A percentile compares a stretch with the other conserved stretches of the same genome.
Conservation (phyloP, 2,888 invertebrate genomes). For the Torymus aiolomorphi region DNA sequence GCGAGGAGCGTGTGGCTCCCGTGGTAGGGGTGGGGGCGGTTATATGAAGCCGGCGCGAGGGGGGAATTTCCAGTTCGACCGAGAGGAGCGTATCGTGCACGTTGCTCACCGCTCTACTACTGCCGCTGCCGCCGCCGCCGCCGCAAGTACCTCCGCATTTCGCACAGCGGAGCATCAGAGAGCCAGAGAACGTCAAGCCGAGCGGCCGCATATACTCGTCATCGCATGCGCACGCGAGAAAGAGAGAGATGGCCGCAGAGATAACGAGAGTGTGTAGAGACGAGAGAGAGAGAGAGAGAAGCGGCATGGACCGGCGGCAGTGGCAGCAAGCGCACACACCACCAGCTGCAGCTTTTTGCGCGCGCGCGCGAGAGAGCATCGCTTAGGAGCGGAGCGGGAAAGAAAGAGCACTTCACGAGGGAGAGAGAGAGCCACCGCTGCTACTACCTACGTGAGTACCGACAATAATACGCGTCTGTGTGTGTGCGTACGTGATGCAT, state of each 20-base stretch:
- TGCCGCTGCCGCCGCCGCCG: neutral
- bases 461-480: conserved; percentile 19
- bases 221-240: too few species aligned
- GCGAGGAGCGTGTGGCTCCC: conserved; percentile 8
- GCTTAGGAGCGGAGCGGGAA: conserved; percentile 12
- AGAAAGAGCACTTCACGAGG: conserved; percentile 24
- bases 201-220: too few species aligned
- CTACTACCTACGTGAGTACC: conserved; percentile 33
- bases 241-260: too few species aligned
- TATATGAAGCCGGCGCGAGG: conserved; percentile 73
- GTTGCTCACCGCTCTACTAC: conserved; percentile 27
- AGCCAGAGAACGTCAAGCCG: too few species aligned
- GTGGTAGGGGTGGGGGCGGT: conserved; percentile 73
- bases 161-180: too few species aligned
- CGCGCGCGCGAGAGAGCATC: neutral
- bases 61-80: conserved; percentile 75
- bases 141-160: too few species aligned
- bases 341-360: neutral
- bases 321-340: too few species aligned
- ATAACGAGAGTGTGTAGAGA: too few species aligned
- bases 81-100: conserved; percentile 73
- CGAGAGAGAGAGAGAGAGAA: too few species aligned
- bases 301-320: too few species aligned
- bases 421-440: conserved; percentile 19
- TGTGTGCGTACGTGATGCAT: neutral